Base-by-base conservation (phyloP, 2,797 vertebrate species). In the Fundulus diaphanus region DNA sequence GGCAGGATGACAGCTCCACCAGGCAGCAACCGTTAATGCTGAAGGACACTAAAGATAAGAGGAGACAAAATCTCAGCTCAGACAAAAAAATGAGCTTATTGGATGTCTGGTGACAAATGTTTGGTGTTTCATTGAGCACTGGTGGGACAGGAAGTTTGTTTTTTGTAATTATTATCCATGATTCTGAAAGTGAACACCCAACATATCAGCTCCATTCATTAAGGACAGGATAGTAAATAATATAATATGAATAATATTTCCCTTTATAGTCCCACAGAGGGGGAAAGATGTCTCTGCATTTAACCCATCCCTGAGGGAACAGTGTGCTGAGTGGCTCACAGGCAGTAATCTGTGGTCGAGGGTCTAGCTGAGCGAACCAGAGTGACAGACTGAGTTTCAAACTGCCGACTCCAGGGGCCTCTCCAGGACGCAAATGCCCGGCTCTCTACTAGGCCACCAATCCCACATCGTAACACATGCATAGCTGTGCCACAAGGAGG, bases 1-100 rank as follows among this genome's bases (percentile, higher is more conserved):
- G 84, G 82, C 70, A 80, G 69, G n/a, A 52, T 77, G 85, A 80
- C 84, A 81, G 69, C 72, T 82, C 40, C 33, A 71, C 72, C 81
- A 82, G 63, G 61, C 31, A 67, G 61, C 61, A 73, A 77, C 73
- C 66, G 77, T 80, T 84, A 77, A 77, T 73, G 59, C 73, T 70
- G 52, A 54, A 52, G 48, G 80, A 84, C 73, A 79, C 35, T 51
- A 73, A 79, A 82, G 63, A 59, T 72, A 77, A 66, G 72, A 78
- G 24, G 70, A 44, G 57, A 52, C n/a, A 69, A 68, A 68, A 68
- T 42, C 84, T 76, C 24, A 63, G 72, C 61, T 76, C 46, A n/a
- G 49, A 72, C 49, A 49, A 59, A 33, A 76, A 79, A 74, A 54
- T 7, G 22, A 72, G 70, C 57, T 37, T n/a, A 33, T 72, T 69